Base-by-base conservation (phyloP, 2,888 invertebrate species). In the Microplitis manilae region DNA sequence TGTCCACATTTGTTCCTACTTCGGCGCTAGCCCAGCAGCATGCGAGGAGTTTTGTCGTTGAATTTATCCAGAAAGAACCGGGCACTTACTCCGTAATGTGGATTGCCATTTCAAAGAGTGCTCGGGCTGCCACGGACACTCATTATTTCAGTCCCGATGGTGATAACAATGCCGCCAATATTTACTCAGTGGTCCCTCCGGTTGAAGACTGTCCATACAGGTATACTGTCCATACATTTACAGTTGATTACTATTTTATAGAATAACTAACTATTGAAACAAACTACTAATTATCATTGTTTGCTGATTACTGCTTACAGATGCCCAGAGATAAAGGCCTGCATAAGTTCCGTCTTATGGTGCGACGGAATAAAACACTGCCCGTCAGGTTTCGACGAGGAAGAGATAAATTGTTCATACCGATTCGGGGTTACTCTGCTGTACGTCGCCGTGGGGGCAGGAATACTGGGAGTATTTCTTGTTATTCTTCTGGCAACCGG, bases 371-470 rank as follows among this genome's bases (percentile, higher is more conserved):
- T 94, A 64, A 91, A 93, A 1, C 95, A 96, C 86, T 96, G 96
- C 86, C 96, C 95, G 13, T 95, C 95, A 5, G 95, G 96, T 1
- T 95, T 93, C 88, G 96, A 96, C 87, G 95, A 96, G 90, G 94
- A 94, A 81, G 95, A 95, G 84, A 92, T 93, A 1, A 95, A 95
- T 85, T 95, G 95, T 87, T 93, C 94, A 38, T 93, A 94, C 81
- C 93, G 93, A 77, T 93, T 94, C 84, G 93, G 93, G 15, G 90
- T 94, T 69, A 94, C 94, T 5, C 91, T 94, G 64, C 92, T 94
- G 8, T 94, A 94, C 86, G 91, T 94, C n/a, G 92, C 93, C 5
- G 92, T 93, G 5, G 93, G 92, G 5, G 93, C 92, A n/a, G 93
- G 93, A 8, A 92, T 92, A 0, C 91, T 93, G n/a, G 91, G 93